These are phyloP conservation scores for Lepidurus arcticus DNA, from an alignment of 1,140 invertebrate species.

Conservation along the genomic window DNA sequence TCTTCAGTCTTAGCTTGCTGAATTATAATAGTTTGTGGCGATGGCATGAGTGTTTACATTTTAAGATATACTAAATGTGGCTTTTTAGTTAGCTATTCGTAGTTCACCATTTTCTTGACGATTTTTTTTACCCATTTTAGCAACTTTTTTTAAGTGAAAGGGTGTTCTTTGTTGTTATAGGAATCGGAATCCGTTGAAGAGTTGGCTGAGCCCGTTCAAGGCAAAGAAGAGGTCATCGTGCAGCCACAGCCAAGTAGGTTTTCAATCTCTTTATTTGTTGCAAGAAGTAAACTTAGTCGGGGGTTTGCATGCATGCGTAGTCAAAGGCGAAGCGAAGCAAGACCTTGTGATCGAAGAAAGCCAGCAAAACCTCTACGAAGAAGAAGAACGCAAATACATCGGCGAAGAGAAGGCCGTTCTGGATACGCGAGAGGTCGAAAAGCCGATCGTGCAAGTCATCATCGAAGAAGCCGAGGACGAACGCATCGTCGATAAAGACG, in stretches of 20 bases:
- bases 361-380: neutral
- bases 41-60: slow-evolving; percentile 11
- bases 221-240: slow-evolving; percentile 40
- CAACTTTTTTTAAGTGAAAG: too few relatives aligned
- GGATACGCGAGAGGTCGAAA: slow-evolving; percentile 32
- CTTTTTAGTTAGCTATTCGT: neutral
- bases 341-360: neutral
- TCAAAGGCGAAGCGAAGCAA: neutral
- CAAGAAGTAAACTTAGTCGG: neutral
- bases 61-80: slow-evolving; percentile 22
- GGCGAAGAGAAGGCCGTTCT: slow-evolving; percentile 32
- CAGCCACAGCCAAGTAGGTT: slow-evolving; percentile 22
- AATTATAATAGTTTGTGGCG: neutral
- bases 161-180: slow-evolving; percentile 41
- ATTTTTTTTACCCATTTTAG: neutral
- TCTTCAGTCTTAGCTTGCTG: neutral
- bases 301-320: neutral
- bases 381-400: slow-evolving; percentile 23
- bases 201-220: slow-evolving; percentile 38
- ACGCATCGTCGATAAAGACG: neutral
- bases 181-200: slow-evolving; percentile 61
- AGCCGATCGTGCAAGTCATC: slow-evolving; percentile 6
- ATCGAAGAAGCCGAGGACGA: neutral
- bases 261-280: neutral
- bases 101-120: slow-evolving; percentile 30